These are phyloP conservation scores for Pseudomyrmex concolor DNA, from an alignment of 1,140 invertebrate genomes.

Conservation along the genomic window DNA sequence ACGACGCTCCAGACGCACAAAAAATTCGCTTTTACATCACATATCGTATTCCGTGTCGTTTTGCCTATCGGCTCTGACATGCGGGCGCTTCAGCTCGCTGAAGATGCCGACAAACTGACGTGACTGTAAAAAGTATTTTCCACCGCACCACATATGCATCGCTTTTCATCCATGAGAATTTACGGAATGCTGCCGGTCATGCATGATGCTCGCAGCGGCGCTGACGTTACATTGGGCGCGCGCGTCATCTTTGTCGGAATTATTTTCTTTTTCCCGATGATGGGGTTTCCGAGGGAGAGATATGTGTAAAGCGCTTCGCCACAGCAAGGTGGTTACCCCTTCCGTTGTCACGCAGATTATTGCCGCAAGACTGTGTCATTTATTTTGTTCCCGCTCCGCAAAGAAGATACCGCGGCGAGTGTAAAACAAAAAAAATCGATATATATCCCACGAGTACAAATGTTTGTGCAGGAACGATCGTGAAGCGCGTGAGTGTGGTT, in stretches of 20 bases:
- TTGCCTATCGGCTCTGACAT: neutral
- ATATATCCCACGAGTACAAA: slow-evolving; percentile 38
- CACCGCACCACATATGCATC: slow-evolving; percentile 7
- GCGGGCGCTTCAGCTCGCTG: neutral
- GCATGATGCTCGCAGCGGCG: neutral
- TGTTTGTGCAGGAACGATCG: slow-evolving; percentile 42
- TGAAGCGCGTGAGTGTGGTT: slow-evolving; percentile 34
- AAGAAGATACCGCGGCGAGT: slow-evolving; percentile 8
- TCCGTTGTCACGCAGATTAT: slow-evolving; percentile 12
- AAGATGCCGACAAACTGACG: neutral
- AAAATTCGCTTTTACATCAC: neutral
- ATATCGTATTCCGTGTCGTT: neutral
- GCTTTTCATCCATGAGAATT: slow-evolving; percentile 47
- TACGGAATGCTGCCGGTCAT: slow-evolving; percentile 35
- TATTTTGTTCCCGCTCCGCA: neutral
- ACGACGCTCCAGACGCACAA: neutral
- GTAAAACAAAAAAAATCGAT: slow-evolving; percentile 24
- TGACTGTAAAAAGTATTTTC: slow-evolving; percentile 33
- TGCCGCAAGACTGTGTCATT: slow-evolving; percentile 28
- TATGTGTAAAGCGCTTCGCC: no score
- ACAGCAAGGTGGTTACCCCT: neutral
- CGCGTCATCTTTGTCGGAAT: slow-evolving; percentile 1
- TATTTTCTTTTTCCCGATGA: slow-evolving; percentile 30
- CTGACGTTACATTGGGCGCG: slow-evolving; percentile 17
- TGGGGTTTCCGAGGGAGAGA: no score